Base-by-base conservation (phyloP, 2,888 invertebrate species). In the Yponomeuta sedellus region DNA sequence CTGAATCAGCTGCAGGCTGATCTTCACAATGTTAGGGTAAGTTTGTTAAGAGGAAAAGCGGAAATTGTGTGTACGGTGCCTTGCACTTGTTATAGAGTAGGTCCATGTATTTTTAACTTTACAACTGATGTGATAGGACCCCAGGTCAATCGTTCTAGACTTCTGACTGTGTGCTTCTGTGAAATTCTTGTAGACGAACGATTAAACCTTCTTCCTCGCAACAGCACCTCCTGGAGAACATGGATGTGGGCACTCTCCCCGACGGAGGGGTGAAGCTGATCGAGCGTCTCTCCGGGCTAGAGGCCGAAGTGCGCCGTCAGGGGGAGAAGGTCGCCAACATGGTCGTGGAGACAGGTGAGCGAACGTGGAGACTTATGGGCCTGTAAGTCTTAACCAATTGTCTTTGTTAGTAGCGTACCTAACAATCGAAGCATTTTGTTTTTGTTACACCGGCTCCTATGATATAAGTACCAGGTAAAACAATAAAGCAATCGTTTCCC, bases 251-350 rank as follows among this genome's bases (percentile, higher is more conserved):
- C 12, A 78, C 82, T 0, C 80, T 95, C 8, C 94, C 94, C 0
- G 95, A 95, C 74, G 91, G 92, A n/a, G 95, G 95, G 0, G 77
- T 80, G 22, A 92, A 91, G 74, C 81, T 95, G 66, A 79, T 83
- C 0, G 79, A 89, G 62, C 91, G 93, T 28, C 88, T 92, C 25
- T 77, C 82, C 0, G 73, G 74, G 0, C 75, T 94, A 28, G 87
- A 92, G 73, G 72, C 70, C 1, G 84, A 91, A 69, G 83, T 93
- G 25, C 77, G 83, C 1, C 74, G 74, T 1, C 92, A 93, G 71
- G 83, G 82, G 1, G 82, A 86, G 63, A 88, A 89, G 71, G 82
- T 94, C 0, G 81, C 86, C 19, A 86, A 82, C 64, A 91, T 94
- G 85, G 74, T 88, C 10, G 84, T 93, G 1, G 85, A 82, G 62